A percentile compares a stretch with the other conserved stretches of the same genome.
Evolutionary conservation across 2,797 vertebrate genomes (phyloP).

Genomic region (Lepidocolaptes lacrymiger): DNA sequence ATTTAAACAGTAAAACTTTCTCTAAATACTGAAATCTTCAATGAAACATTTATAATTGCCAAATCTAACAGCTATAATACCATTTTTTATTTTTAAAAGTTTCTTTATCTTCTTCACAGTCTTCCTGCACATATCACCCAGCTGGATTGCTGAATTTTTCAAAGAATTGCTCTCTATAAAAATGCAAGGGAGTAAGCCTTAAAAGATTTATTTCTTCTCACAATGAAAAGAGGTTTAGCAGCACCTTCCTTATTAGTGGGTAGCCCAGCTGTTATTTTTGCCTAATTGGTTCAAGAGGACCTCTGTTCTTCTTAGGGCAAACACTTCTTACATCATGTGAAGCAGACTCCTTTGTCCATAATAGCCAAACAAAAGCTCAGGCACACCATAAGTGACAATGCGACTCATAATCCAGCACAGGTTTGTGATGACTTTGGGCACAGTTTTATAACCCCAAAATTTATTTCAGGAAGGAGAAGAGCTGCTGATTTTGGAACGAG

Average conservation of each 20-base stretch:
- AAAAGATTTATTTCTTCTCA: conserved; percentile 74
- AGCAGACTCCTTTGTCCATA: conserved; percentile 65
- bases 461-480: conserved; percentile 47
- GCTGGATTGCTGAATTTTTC: conserved; percentile 71
- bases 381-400: conserved; percentile 53
- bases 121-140: conserved; percentile 68
- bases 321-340: conserved; percentile 72
- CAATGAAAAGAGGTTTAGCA: conserved; percentile 73
- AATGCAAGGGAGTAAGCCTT: conserved; percentile 73
- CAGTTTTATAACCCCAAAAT: conserved; percentile 45
- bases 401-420: conserved; percentile 42
- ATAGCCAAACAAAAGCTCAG: conserved; percentile 70
- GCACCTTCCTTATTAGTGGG: conserved; percentile 73
- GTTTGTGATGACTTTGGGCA: conserved; percentile 57
- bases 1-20: conserved; percentile 71
- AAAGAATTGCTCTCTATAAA: conserved; percentile 73
- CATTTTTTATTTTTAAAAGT: conserved; percentile 73
- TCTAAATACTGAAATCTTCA: conserved; percentile 70
- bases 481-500: conserved; percentile 13
- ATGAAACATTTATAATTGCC: conserved; percentile 71
- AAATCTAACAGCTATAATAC: conserved; percentile 72
- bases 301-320: conserved; percentile 74
- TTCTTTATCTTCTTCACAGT: conserved; percentile 73
- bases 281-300: conserved; percentile 73
- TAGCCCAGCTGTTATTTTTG: conserved; percentile 74